Evolutionary conservation across 2,113 vertebrate genomes (phyloP).

Genomic region (Coreoperca whiteheadi): DNA sequence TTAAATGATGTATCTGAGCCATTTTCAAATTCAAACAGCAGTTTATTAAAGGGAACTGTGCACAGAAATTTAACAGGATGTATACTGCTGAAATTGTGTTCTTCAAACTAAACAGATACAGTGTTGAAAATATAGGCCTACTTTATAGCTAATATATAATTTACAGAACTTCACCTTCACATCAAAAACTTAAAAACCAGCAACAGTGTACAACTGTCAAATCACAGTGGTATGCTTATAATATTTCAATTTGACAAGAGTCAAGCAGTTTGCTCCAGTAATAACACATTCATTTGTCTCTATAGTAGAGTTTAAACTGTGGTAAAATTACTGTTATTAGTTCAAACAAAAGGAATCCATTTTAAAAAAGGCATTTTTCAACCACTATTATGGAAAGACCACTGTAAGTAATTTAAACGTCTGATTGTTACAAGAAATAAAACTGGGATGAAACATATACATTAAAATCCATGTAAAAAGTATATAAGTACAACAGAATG

Average conservation of each 20-base stretch:
- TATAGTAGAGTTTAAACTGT: conserved; percentile 3
- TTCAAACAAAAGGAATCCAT: conserved; percentile 17
- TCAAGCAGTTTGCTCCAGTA: conserved; percentile 29
- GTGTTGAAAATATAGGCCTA: conserved; percentile 50
- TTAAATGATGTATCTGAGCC: conserved; percentile 25
- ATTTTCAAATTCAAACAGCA: conserved; percentile 45
- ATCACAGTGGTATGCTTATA: conserved; percentile 63
- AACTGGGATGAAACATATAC: background rate
- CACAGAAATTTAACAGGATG: conserved; percentile 44
- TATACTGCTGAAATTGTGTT: conserved; percentile 19
- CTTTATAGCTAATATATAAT: conserved; percentile 19
- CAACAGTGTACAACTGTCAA: conserved; percentile 42
- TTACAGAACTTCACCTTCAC: conserved; percentile 22
- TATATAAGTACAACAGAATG: background rate
- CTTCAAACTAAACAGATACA: conserved; percentile 37
- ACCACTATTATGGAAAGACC: conserved; percentile 21
- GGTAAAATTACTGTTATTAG: background rate
- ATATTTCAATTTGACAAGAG: conserved; percentile 33
- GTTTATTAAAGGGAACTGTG: conserved; percentile 77
- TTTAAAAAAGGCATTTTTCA: conserved; percentile 24
- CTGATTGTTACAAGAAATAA: conserved; percentile 8
- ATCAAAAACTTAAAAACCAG: conserved; percentile 35
- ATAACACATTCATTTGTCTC: conserved; percentile 64
- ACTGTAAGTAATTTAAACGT: background rate
- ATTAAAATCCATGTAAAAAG: conserved; percentile 30